A percentile compares a stretch with the other conserved stretches of the same genome.
These are phyloP conservation scores for Catostomus latipinnis DNA, from an alignment of 2,797 vertebrate species.

Conservation along the genomic window DNA sequence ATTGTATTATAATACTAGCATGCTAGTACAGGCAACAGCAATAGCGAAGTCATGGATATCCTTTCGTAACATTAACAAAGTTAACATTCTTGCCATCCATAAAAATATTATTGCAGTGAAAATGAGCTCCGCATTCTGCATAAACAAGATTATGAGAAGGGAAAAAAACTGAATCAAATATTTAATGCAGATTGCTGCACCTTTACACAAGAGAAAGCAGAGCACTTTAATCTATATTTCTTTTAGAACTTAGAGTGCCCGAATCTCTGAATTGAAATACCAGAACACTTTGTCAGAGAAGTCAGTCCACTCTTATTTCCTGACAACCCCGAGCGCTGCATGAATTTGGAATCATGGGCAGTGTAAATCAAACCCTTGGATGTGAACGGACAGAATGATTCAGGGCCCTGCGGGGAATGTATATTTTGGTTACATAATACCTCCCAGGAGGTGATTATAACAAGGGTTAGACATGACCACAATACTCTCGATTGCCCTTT, in stretches of 20 bases:
- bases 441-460: conserved; percentile 50
- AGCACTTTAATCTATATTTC: conserved; percentile 4
- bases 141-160: background rate
- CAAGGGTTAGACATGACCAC: conserved; percentile 45
- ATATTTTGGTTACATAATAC: conserved; percentile 58
- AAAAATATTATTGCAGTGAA: background rate
- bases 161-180: no score
- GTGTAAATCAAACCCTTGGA: conserved; percentile 42
- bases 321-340: conserved; percentile 10
- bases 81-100: background rate
- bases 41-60: background rate
- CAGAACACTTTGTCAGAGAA: conserved; percentile 15
- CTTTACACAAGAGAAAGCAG: background rate
- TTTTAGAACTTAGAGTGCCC: background rate
- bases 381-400: conserved; percentile 52
- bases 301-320: conserved; percentile 42
- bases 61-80: background rate
- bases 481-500: conserved; percentile 49
- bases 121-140: background rate
- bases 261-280: background rate
- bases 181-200: background rate
- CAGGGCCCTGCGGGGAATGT: conserved; percentile 48
- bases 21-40: background rate
- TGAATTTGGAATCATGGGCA: conserved; percentile 44
- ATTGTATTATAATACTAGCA: no score